phyloP scores from a whole-genome alignment of 1,140 invertebrate species.

The Dreissena rostriformis region DNA sequence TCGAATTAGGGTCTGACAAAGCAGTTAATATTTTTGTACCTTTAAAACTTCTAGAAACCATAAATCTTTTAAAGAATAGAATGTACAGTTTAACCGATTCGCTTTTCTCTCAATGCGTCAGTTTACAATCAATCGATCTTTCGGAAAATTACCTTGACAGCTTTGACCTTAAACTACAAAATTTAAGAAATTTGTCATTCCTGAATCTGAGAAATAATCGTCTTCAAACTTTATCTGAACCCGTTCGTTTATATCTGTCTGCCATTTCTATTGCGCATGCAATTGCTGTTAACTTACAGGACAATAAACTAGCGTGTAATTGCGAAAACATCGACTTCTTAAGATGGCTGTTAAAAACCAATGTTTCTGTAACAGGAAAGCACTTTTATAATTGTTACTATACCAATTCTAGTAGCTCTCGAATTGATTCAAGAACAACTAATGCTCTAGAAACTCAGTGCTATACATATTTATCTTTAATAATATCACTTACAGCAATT shows the following conservation, averaged over 20 bases:
- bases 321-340: slow-evolving; percentile 41
- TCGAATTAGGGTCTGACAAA: not conserved
- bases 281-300: slow-evolving; percentile 22
- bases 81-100: slow-evolving; percentile 20
- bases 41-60: not conserved
- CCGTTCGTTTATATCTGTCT: not conserved
- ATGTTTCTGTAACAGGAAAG: slow-evolving; percentile 9
- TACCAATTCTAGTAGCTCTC: not conserved
- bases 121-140: slow-evolving; percentile 9
- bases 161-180: slow-evolving; percentile 6
- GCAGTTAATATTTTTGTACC: slow-evolving; percentile 9
- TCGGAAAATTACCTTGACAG: slow-evolving; percentile 34
- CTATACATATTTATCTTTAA: slow-evolving; percentile 18
- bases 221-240: not conserved
- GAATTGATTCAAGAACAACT: not conserved
- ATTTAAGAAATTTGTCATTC: not conserved
- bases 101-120: not conserved
- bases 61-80: slow-evolving; percentile 22
- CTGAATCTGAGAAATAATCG: slow-evolving; percentile 34
- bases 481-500: not conserved
- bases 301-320: slow-evolving; percentile 32
- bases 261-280: not conserved
- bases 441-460: slow-evolving; percentile 13
- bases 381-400: slow-evolving; percentile 27
- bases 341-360: slow-evolving; percentile 28